These are phyloP conservation scores for Lepidostoma basale DNA, from an alignment of 1,140 invertebrate genomes.

Conservation along the genomic window DNA sequence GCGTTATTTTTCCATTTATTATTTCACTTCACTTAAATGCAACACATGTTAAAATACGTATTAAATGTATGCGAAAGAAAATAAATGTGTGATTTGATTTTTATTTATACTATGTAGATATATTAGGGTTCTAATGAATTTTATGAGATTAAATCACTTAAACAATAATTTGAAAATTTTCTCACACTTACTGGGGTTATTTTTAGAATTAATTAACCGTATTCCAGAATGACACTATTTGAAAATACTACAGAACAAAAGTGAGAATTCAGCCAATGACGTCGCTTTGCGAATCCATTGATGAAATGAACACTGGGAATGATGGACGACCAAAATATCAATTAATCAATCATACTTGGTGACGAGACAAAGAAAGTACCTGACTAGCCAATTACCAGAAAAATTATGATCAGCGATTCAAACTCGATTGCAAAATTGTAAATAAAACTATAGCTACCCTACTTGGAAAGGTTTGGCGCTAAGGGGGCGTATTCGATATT, in stretches of 20 bases:
- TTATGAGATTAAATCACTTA: no score
- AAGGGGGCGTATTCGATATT: not conserved
- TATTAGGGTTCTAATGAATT: no score
- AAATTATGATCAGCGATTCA: constrained; percentile 35
- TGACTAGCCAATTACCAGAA: constrained; percentile 34
- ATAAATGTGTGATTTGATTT: no score
- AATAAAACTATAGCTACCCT: not conserved
- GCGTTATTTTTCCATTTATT: no score
- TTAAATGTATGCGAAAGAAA: no score
- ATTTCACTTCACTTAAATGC: no score
- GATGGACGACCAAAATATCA: not conserved
- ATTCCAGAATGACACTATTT: no score
- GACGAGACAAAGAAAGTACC: not conserved
- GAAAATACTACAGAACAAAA: not conserved
- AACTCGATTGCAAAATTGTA: constrained; percentile 24
- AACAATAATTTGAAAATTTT: no score
- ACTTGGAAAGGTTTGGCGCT: not conserved
- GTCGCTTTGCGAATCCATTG: not conserved
- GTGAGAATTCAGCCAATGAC: not conserved
- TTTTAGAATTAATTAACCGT: no score
- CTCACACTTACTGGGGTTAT: no score
- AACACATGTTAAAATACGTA: no score
- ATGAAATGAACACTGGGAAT: not conserved
- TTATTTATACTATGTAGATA: no score
- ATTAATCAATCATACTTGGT: not conserved